phyloP scores from a whole-genome alignment of 2,888 invertebrate genomes.

The Caenorhabditis sp. region DNA sequence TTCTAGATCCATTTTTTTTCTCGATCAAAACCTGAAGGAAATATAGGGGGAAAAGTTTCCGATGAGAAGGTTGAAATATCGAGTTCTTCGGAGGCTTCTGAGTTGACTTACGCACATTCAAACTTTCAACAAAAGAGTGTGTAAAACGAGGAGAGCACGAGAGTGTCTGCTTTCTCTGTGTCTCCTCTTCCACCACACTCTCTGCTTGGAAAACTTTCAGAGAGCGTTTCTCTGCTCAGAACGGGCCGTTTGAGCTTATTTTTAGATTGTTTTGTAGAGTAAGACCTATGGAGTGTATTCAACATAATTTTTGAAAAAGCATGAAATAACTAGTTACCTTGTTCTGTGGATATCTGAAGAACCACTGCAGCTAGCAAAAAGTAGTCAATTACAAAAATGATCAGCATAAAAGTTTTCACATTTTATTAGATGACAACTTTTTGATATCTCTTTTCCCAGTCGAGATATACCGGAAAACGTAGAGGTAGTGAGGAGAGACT shows the following conservation, averaged over 20 bases:
- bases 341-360: not conserved
- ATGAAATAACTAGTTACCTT: not conserved
- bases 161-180: slow-evolving; percentile 5
- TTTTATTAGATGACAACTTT: not conserved
- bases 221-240: not conserved
- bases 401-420: not conserved
- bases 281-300: not conserved
- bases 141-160: not conserved
- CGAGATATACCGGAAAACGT: not conserved
- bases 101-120: not conserved
- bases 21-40: no score
- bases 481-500: no score
- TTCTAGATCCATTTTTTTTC: no score
- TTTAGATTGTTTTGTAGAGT: not conserved
- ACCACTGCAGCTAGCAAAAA: not conserved
- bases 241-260: no score
- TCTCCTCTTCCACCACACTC: not conserved
- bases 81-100: no score
- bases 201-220: not conserved
- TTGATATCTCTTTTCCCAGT: not conserved
- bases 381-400: not conserved
- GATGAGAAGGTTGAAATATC: no score
- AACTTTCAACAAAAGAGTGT: not conserved
- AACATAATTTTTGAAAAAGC: no score
- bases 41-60: no score